Evolutionary conservation across 1,140 invertebrate species (phyloP), one percentile per base, ranked within the genome.

Genomic region (Ceratina japonica): DNA sequence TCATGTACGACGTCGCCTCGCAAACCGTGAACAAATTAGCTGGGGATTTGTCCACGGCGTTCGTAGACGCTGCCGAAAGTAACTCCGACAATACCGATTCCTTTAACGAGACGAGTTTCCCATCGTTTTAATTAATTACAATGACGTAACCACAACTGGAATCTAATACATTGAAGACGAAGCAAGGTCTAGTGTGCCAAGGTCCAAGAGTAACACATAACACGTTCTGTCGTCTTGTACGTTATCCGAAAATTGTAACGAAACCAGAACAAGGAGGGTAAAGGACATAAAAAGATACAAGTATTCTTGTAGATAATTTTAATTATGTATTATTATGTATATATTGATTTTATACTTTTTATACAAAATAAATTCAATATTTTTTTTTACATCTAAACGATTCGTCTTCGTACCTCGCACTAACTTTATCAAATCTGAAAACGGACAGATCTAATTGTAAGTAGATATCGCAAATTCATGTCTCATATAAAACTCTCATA

Each of bases 51-150:
- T 97, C 96, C 1, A 94, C 95, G 62, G 95, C 96, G 58, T 97
- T 97, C 86, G 96, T 97, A 8, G 95, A 96, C 89, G 96, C 96
- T 54, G 96, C 96, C 58, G 95, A 97, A 91, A 96, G 96, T 81
- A 96, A 96, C 89, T 94, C 95, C n/a, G 93, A 94, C 69, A 95
- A 85, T 75, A 85, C 87, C 16, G 91, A 91, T 22, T 81, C 88
- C 2, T 71, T 84, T 52, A 62, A 73, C 13, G 79, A 85, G 18
- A 63, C 70, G 0, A 82, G 22, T 24, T 69, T 69, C 24, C 64
- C 66, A 12, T 59, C 61, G 13, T 74, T 75, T 31, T 85, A 75
- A 84, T 52, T 49, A 12, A 54, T 27, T 27, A 31, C 31, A n/a
- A 56, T 44, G 22, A 10, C 10, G 18, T 18, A 56, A 8, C 16